These are phyloP conservation scores for Xenentodon cancila DNA, from an alignment of 2,797 vertebrate species.

Conservation along the genomic window DNA sequence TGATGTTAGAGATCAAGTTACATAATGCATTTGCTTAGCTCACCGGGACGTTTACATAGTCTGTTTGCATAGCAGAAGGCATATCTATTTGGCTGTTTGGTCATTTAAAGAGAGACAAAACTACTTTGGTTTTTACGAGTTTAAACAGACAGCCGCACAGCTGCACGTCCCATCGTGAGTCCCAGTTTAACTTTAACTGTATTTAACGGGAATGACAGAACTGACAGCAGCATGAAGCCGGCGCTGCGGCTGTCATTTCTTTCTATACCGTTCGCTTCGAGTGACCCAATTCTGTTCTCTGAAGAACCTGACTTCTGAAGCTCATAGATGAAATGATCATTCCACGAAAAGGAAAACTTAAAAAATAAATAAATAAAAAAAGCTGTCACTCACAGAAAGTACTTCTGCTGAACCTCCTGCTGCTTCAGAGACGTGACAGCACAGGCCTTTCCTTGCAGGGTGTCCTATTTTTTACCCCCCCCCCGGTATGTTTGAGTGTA, in stretches of 20 bases:
- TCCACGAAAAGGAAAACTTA: conserved; percentile 33
- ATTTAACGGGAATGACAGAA: conserved; percentile 24
- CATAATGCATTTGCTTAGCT: conserved; percentile 76
- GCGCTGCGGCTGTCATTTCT: conserved; percentile 9
- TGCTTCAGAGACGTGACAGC: conserved; percentile 42
- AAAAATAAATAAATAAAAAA: background rate
- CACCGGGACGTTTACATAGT: conserved; percentile 67
- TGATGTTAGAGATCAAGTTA: conserved; percentile 54
- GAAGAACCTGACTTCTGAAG: conserved; percentile 33
- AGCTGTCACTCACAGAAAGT: conserved; percentile 43
- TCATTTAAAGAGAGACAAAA: conserved; percentile 55
- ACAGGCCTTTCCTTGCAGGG: conserved; percentile 33
- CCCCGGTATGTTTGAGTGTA: conserved; percentile 29
- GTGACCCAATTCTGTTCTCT: conserved; percentile 68
- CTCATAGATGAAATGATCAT: conserved; percentile 25
- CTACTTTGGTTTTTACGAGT: conserved; percentile 36
- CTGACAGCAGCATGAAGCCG: conserved; percentile 9
- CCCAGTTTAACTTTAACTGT: conserved; percentile 10
- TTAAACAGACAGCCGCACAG: conserved; percentile 12
- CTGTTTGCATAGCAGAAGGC: conserved; percentile 70
- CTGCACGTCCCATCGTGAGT: background rate
- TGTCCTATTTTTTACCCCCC: conserved; percentile 32
- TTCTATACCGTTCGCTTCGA: background rate
- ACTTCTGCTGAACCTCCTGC: conserved; percentile 37
- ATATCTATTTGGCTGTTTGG: conserved; percentile 65